Evolutionary conservation across 2,113 vertebrate species (phyloP).

Genomic region (Chiloscyllium plagiosum): DNA sequence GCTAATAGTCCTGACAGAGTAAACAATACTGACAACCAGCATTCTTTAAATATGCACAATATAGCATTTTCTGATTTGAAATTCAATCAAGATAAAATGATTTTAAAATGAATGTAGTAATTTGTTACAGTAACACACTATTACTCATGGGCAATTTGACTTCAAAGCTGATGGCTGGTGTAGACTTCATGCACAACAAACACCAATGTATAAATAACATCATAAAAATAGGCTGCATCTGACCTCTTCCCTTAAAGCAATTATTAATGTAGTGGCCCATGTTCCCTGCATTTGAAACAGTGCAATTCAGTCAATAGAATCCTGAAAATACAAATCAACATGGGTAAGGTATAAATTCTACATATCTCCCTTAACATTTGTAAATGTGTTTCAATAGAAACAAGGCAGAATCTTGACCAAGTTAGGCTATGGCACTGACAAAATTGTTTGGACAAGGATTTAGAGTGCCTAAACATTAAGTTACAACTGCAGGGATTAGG

Average conservation of each 20-base stretch:
- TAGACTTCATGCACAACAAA: constrained; percentile 2
- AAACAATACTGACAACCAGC: background rate
- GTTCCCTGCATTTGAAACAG: background rate
- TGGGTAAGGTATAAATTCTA: background rate
- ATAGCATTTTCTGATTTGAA: constrained; percentile 7
- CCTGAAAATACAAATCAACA: constrained; percentile 15
- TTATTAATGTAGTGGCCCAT: constrained; percentile 18
- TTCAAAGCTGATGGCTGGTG: constrained; percentile 25
- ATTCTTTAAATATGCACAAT: constrained; percentile 6
- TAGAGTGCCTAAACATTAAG: background rate
- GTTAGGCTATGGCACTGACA: background rate
- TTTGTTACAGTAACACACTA: constrained; percentile 22
- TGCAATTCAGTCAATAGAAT: background rate
- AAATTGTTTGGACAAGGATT: background rate
- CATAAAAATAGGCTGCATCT: constrained; percentile 7
- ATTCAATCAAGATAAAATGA: constrained; percentile 19
- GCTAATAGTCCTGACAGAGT: background rate
- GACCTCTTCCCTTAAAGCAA: background rate
- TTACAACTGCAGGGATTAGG: background rate
- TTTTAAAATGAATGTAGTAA: constrained; percentile 24
- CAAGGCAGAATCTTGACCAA: background rate
- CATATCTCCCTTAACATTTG: background rate
- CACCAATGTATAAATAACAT: constrained; percentile 13
- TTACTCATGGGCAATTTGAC: constrained; percentile 24
- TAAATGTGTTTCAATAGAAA: background rate